Conservation (phyloP, 2,797 vertebrate genomes). For the Crax fasciolata region DNA sequence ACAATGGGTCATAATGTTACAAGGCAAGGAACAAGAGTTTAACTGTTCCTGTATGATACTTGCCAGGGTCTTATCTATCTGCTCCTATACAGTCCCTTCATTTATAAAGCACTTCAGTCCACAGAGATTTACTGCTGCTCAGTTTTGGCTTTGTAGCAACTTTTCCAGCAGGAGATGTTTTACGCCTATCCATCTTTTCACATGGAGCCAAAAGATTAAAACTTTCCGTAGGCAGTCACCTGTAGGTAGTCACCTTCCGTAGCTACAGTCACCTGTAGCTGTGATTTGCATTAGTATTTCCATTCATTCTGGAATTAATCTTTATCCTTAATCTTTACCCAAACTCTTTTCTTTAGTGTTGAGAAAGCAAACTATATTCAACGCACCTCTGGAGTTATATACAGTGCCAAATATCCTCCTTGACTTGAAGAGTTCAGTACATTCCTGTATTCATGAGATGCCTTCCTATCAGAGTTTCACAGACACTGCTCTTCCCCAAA, state of each 20-base stretch:
- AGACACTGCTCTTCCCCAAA: neutral
- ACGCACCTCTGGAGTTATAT: neutral
- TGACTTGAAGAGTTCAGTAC: neutral
- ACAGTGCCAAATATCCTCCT: neutral
- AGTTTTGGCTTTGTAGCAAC: neutral
- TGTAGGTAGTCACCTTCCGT: too few species aligned
- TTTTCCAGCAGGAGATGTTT: neutral
- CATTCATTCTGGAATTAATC: neutral
- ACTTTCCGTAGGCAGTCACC: neutral
- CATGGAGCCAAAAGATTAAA: constrained; percentile 14
- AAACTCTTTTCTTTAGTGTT: neutral
- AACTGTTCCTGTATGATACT: neutral
- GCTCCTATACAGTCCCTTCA: neutral
- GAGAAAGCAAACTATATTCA: neutral
- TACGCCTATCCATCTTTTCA: neutral
- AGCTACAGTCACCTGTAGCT: neutral
- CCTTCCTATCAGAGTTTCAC: neutral
- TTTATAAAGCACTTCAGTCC: neutral
- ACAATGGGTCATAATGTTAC: neutral
- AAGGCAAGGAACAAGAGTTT: neutral
- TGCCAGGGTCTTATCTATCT: constrained; percentile 18
- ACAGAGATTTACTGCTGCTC: neutral
- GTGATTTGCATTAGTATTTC: neutral
- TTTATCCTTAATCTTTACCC: neutral
- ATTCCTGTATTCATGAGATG: neutral